Evolutionary conservation across 2,113 vertebrate genomes (phyloP), one percentile per base, ranked within the genome.

Genomic region (Nesospiza acunhae): DNA sequence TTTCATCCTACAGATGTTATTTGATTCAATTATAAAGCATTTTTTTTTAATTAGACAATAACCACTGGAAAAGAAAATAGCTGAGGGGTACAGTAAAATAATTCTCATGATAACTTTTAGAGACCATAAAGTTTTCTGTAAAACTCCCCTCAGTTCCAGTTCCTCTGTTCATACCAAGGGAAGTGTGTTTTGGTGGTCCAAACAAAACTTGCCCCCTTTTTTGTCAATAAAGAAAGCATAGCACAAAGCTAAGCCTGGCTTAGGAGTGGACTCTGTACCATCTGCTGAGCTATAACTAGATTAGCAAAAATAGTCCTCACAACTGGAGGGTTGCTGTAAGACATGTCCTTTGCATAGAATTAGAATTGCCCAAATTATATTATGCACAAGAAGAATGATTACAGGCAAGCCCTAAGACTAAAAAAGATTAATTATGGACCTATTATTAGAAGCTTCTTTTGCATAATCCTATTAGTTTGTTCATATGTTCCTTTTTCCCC

Each of bases 391-490:
- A 88, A 91, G 91, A 95, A 76, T 94, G 50, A 96, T 96, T 97
- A 84, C 56, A 92, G 83, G 62, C 37, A 21, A 96, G 84, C 58
- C 62, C 55, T 56, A 88, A 94, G 90, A 93, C 86, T 74, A 81
- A 84, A 93, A 96, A 81, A 90, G 94, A 97, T 97, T 95, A 96
- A 95, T 97, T 96, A 93, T 20, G 30, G 75, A 33, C 56, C 49
- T 95, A 90, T 97, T 95, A 95, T 95, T 97, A 96, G 93, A 82
- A 86, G 21, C 72, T 74, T 86, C 41, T 95, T 96, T 95, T 97
- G 68, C 91, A 94, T 95, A 97, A 96, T 95, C 58, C 78, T 87
- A 6, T 96, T 95, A 92, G 64, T 91, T 92, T 92, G 70, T 82
- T 97, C 80, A 52, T 86, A 73, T 81, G 92, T 80, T 97, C 42